These are phyloP conservation scores for Oxycera nigricornis DNA, from an alignment of 2,888 invertebrate genomes.

Conservation along the genomic window DNA sequence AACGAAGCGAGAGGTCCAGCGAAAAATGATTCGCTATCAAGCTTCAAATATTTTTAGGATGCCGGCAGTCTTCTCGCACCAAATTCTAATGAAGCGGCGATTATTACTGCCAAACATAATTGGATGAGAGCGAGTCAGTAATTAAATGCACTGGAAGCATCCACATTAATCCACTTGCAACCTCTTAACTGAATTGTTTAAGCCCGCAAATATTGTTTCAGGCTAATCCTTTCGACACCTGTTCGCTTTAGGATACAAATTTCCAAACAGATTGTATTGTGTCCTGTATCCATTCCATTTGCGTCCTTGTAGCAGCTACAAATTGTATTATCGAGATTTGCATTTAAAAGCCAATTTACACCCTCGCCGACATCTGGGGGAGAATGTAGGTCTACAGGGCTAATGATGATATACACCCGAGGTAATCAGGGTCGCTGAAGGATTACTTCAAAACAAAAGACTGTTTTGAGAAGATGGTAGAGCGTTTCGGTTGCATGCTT, in stretches of 20 bases:
- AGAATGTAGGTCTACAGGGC: not conserved
- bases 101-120: slow-evolving; percentile 39
- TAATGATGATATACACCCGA: slow-evolving; percentile 45
- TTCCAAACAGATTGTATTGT: slow-evolving; percentile 11
- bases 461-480: slow-evolving; percentile 7
- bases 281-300: slow-evolving; percentile 15
- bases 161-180: slow-evolving; percentile 44
- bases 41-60: not conserved
- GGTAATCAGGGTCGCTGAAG: slow-evolving; percentile 43
- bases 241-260: slow-evolving; percentile 32
- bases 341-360: slow-evolving; percentile 48
- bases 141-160: slow-evolving; percentile 42
- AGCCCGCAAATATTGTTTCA: slow-evolving; percentile 45
- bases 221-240: slow-evolving; percentile 47
- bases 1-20: too few species aligned
- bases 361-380: slow-evolving; percentile 29
- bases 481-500: slow-evolving; percentile 12
- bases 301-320: slow-evolving; percentile 36
- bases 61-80: not conserved
- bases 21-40: not conserved
- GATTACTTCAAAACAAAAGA: slow-evolving; percentile 46
- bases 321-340: slow-evolving; percentile 48
- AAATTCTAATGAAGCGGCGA: slow-evolving; percentile 34
- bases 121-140: slow-evolving; percentile 39
- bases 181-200: slow-evolving; percentile 43